Percentiles rank a stretch among this genome's conserved stretches.
phyloP scores from a whole-genome alignment of 2,113 vertebrate species.

The Nothobranchius furzeri region DNA sequence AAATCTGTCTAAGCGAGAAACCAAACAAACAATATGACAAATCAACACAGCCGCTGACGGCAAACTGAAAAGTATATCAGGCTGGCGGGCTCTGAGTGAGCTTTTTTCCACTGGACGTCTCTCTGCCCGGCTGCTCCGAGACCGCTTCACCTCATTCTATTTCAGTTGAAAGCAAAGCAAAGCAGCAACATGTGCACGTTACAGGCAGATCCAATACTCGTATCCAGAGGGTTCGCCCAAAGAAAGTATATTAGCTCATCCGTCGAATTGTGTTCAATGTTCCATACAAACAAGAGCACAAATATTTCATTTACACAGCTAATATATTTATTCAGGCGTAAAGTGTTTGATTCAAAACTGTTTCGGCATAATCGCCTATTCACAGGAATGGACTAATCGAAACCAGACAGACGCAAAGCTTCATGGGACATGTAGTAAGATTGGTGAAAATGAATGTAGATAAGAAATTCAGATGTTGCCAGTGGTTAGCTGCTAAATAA shows the following conservation, averaged over 20 bases:
- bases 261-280: fast-evolving
- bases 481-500: no score
- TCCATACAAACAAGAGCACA: fast-evolving
- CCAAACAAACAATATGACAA: slow-evolving; percentile 52
- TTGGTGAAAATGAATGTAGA: no score
- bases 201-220: slow-evolving; percentile 49
- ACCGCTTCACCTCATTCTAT: slow-evolving; percentile 74
- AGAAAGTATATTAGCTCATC: not conserved
- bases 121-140: slow-evolving; percentile 71
- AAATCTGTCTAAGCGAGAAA: slow-evolving; percentile 65
- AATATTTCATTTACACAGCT: fast-evolving
- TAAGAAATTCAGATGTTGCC: not conserved
- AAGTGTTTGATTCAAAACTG: not conserved
- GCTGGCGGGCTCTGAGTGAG: slow-evolving; percentile 71
- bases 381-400: slow-evolving; percentile 38
- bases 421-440: slow-evolving; percentile 58
- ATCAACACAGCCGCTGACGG: slow-evolving; percentile 41
- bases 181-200: slow-evolving; percentile 85
- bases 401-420: slow-evolving; percentile 25
- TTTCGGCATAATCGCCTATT: slow-evolving; percentile 14
- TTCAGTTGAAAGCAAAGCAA: slow-evolving; percentile 74
- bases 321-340: not conserved
- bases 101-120: slow-evolving; percentile 73
- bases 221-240: slow-evolving; percentile 1
- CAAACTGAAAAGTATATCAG: slow-evolving; percentile 61